Conservation (phyloP, 2,888 invertebrate genomes). For the Drosophila mimica region DNA sequence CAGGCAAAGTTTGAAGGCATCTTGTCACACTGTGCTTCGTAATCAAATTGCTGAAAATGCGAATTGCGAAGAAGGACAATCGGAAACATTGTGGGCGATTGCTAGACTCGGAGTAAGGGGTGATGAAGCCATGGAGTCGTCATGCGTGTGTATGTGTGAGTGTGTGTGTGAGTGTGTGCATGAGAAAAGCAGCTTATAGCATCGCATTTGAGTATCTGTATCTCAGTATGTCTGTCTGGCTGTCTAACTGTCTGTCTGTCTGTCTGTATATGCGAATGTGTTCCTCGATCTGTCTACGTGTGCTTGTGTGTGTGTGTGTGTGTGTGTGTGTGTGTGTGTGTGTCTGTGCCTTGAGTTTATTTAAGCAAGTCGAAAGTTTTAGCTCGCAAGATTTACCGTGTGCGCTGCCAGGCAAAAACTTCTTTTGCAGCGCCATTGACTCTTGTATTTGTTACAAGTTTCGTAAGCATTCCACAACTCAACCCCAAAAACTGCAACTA, state of each 20-base stretch:
- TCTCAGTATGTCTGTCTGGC: constrained; percentile 35
- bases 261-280: constrained; percentile 34
- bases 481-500: constrained; percentile 53
- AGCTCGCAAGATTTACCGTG: constrained; percentile 77
- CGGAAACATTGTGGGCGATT: constrained; percentile 46
- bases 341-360: constrained; percentile 68
- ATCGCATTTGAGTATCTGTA: constrained; percentile 52
- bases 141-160: constrained; percentile 39
- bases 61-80: constrained; percentile 55
- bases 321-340: constrained; percentile 25
- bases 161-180: constrained; percentile 40
- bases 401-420: constrained; percentile 76
- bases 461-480: constrained; percentile 61
- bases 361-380: constrained; percentile 81
- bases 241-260: constrained; percentile 26
- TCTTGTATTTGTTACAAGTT: constrained; percentile 77
- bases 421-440: constrained; percentile 80
- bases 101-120: constrained; percentile 44
- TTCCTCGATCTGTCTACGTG: constrained; percentile 22
- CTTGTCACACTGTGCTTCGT: constrained; percentile 55
- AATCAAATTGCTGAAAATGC: constrained; percentile 76
- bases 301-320: constrained; percentile 10
- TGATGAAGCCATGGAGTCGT: constrained; percentile 48
- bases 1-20: not conserved
- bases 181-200: constrained; percentile 74